A percentile compares a stretch with the other conserved stretches of the same genome.
Conservation (phyloP, 2,113 vertebrate genomes). For the Arvicanthis niloticus region DNA sequence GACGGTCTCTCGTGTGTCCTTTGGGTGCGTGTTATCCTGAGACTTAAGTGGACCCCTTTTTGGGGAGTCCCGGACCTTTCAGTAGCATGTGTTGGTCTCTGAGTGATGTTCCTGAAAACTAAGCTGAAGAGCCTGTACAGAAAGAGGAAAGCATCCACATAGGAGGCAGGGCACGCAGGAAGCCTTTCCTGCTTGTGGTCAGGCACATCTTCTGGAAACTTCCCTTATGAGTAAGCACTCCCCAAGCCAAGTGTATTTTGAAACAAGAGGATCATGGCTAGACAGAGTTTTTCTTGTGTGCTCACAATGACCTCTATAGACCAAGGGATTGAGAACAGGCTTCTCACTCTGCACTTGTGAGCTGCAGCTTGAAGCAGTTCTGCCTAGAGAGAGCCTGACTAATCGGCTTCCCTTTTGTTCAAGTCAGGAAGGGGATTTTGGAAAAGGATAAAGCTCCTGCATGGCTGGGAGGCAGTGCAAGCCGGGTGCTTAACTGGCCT, state of each 20-base stretch:
- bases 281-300: background rate
- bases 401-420: background rate
- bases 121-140: conserved; percentile 29
- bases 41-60: no score
- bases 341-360: conserved; percentile 22
- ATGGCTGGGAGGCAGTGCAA: background rate
- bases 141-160: conserved; percentile 12
- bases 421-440: background rate
- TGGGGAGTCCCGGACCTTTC: no score
- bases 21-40: no score
- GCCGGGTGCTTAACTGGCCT: background rate
- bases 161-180: background rate
- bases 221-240: conserved; percentile 43
- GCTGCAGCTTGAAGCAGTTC: conserved; percentile 69
- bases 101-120: conserved; percentile 52
- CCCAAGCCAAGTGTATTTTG: conserved; percentile 54
- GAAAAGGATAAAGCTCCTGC: background rate
- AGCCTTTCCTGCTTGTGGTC: conserved; percentile 24
- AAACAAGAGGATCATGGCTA: conserved; percentile 39
- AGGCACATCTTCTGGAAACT: conserved; percentile 26
- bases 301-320: conserved; percentile 60
- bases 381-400: conserved; percentile 56
- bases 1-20: no score
- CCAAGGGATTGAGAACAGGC: background rate
- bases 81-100: conserved; percentile 63